A percentile compares a stretch with the other conserved stretches of the same genome.
phyloP scores from a whole-genome alignment of 2,113 vertebrate species.

The Pelmatolapia mariae region DNA sequence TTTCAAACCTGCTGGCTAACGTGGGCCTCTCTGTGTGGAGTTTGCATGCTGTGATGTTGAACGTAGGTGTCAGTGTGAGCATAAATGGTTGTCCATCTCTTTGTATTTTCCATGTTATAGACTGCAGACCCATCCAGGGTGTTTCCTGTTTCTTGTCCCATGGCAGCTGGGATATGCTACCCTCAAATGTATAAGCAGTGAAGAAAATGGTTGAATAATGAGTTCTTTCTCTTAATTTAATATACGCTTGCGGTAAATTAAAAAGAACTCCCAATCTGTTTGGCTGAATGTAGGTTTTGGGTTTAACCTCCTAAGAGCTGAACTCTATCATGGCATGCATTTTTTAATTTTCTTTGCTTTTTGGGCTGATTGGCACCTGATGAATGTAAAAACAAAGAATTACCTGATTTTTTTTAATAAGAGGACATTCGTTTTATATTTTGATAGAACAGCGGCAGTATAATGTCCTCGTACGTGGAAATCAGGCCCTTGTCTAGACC shows the following conservation, averaged over 20 bases:
- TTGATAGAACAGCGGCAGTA: too few species aligned
- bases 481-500: too few species aligned
- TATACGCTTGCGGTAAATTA: background rate
- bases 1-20: background rate
- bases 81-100: background rate
- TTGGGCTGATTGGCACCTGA: background rate
- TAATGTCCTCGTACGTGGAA: too few species aligned
- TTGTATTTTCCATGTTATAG: background rate
- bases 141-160: background rate
- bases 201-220: background rate
- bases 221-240: background rate
- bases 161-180: background rate
- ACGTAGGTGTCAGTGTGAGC: background rate
- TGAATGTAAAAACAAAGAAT: background rate
- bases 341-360: background rate
- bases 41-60: background rate
- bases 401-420: background rate
- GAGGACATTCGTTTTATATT: too few species aligned
- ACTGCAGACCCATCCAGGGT: background rate
- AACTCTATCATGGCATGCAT: background rate
- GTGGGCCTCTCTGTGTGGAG: background rate
- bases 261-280: background rate
- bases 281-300: background rate
- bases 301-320: background rate
- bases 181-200: background rate